Conservation (phyloP, 2,888 invertebrate species). For the Patella pellucida region DNA sequence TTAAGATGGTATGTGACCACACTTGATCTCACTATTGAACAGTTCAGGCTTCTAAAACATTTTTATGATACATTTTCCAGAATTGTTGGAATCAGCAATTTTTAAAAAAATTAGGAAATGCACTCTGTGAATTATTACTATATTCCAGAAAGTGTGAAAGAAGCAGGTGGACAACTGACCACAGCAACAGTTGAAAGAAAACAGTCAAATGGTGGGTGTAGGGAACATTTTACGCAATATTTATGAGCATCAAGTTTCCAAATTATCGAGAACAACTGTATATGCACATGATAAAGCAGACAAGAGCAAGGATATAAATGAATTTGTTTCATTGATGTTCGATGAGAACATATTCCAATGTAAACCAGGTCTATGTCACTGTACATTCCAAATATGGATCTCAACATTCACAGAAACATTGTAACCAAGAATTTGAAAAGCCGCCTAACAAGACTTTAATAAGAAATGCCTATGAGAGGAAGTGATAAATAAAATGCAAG, state of each 20-base stretch:
- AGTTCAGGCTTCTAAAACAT: too few species aligned
- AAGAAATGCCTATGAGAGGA: too few species aligned
- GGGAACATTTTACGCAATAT: slow-evolving; percentile 22
- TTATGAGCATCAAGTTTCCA: slow-evolving; percentile 26
- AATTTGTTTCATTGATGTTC: slow-evolving; percentile 22
- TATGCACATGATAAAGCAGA: slow-evolving; percentile 11
- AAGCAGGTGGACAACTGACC: slow-evolving; percentile 33
- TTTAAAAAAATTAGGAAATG: too few species aligned
- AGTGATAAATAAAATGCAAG: too few species aligned
- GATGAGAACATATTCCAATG: slow-evolving; percentile 21
- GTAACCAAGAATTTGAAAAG: too few species aligned
- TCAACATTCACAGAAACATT: too few species aligned
- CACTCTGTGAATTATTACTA: not conserved
- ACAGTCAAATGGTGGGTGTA: slow-evolving; percentile 36
- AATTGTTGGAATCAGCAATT: too few species aligned
- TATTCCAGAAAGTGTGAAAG: slow-evolving; percentile 33
- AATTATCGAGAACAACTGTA: not conserved
- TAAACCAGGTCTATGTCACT: not conserved
- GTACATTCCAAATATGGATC: too few species aligned
- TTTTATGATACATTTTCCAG: too few species aligned
- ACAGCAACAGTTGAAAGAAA: slow-evolving; percentile 32
- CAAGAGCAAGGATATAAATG: slow-evolving; percentile 18
- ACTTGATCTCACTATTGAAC: too few species aligned
- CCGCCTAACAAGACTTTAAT: too few species aligned
- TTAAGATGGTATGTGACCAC: too few species aligned